Percentiles rank a stretch among this genome's conserved stretches.
Conservation (phyloP, 2,888 invertebrate species). For the Dorcus parallelipipedus region DNA sequence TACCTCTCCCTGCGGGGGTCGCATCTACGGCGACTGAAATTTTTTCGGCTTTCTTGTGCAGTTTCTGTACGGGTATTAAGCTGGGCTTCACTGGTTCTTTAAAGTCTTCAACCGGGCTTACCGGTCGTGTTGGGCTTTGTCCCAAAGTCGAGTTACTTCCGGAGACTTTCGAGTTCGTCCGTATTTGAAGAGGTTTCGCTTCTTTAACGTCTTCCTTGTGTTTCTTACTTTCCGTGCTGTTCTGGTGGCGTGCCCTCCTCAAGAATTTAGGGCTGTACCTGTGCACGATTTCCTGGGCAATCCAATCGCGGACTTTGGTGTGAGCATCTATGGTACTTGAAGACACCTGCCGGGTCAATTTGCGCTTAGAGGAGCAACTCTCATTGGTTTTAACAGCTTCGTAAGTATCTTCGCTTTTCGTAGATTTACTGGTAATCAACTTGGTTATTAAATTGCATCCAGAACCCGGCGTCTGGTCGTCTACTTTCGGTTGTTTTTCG, state of each 20-base stretch:
- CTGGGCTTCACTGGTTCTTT: conserved; percentile 12
- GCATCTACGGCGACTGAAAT: conserved; percentile 78
- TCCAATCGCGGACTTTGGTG: conserved; percentile 85
- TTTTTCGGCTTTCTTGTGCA: conserved; percentile 55
- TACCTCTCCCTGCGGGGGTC: conserved; percentile 69
- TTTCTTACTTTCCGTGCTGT: conserved; percentile 2
- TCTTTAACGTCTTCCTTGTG: not conserved
- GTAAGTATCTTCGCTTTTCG: conserved; percentile 53
- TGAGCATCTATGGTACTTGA: conserved; percentile 81
- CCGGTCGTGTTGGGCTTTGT: conserved; percentile 44
- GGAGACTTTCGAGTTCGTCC: conserved; percentile 21
- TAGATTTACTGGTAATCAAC: conserved; percentile 49
- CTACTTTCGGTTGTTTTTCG: conserved; percentile 37
- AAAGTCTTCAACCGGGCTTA: conserved; percentile 35
- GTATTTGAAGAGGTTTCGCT: conserved; percentile 7
- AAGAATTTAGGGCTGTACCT: conserved; percentile 67
- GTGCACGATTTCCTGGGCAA: conserved; percentile 73
- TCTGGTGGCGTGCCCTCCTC: conserved; percentile 34
- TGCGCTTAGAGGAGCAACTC: conserved; percentile 58
- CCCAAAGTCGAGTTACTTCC: conserved; percentile 40
- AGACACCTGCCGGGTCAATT: conserved; percentile 69
- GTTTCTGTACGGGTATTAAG: conserved; percentile 7
- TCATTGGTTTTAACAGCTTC: conserved; percentile 55
- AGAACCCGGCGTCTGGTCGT: conserved; percentile 52
- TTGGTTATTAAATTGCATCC: conserved; percentile 57